A percentile compares a stretch with the other conserved stretches of the same genome.
These are phyloP conservation scores for Peromyscus leucopus DNA, from an alignment of 2,113 vertebrate genomes.

Conservation along the genomic window DNA sequence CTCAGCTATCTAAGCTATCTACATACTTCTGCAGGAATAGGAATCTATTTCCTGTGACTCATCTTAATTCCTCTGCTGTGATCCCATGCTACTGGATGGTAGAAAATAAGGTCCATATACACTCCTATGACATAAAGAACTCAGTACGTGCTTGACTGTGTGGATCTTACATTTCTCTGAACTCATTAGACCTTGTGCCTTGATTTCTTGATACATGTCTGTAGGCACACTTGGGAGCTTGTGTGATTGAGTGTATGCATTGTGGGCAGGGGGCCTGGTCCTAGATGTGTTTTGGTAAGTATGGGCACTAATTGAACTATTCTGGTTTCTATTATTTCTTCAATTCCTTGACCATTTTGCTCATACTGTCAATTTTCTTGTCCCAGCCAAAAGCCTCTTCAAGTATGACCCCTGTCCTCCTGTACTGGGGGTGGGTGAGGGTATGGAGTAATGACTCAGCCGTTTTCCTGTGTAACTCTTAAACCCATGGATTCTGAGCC, in stretches of 20 bases:
- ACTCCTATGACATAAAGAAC: background rate
- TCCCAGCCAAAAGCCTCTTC: background rate
- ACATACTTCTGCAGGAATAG: background rate
- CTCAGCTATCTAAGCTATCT: conserved; percentile 4
- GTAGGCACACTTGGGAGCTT: background rate
- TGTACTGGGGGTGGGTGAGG: background rate
- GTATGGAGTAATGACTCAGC: background rate
- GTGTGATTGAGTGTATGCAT: rapidly evolving
- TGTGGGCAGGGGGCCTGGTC: background rate
- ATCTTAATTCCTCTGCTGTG: background rate
- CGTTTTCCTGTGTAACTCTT: background rate
- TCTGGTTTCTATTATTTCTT: background rate
- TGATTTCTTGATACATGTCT: background rate
- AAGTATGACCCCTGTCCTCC: background rate
- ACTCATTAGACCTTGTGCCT: background rate
- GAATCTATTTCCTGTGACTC: background rate
- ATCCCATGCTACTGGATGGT: background rate
- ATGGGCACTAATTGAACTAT: background rate
- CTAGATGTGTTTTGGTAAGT: background rate
- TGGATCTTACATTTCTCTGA: background rate
- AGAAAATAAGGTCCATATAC: background rate
- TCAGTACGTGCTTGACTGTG: background rate
- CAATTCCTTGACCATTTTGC: background rate
- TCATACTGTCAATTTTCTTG: background rate
- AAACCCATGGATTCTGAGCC: background rate